Percentiles rank a stretch among this genome's conserved stretches.
phyloP scores from a whole-genome alignment of 2,113 vertebrate species.

The Mandrillus leucophaeus region DNA sequence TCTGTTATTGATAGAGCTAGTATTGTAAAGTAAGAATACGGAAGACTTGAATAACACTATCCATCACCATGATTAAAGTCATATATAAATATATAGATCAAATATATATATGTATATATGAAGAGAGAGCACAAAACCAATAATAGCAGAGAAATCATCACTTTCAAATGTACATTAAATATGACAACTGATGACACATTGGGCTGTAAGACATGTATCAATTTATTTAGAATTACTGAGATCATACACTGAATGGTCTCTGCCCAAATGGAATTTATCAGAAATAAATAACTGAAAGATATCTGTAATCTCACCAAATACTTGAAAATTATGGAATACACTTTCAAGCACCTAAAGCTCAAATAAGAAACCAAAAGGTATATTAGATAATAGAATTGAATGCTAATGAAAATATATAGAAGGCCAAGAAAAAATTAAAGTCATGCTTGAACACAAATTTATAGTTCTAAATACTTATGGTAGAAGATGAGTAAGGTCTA shows the following conservation, averaged over 20 bases:
- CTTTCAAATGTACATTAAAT: background rate
- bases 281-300: background rate
- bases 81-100: background rate
- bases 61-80: background rate
- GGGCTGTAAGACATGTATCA: background rate
- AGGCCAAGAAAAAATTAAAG: background rate
- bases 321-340: background rate
- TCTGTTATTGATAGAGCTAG: background rate
- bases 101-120: background rate
- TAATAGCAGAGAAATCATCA: background rate
- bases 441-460: background rate
- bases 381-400: background rate
- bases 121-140: background rate
- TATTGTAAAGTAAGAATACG: background rate
- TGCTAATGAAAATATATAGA: background rate
- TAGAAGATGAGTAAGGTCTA: background rate
- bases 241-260: background rate
- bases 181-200: background rate
- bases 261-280: background rate
- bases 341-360: no score
- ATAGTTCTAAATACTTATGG: background rate
- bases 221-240: background rate
- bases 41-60: background rate
- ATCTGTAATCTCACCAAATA: background rate
- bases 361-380: background rate